Evolutionary conservation across 1,140 invertebrate genomes (phyloP), one percentile per base, ranked within the genome.

Genomic region (Drosophila leontia): DNA sequence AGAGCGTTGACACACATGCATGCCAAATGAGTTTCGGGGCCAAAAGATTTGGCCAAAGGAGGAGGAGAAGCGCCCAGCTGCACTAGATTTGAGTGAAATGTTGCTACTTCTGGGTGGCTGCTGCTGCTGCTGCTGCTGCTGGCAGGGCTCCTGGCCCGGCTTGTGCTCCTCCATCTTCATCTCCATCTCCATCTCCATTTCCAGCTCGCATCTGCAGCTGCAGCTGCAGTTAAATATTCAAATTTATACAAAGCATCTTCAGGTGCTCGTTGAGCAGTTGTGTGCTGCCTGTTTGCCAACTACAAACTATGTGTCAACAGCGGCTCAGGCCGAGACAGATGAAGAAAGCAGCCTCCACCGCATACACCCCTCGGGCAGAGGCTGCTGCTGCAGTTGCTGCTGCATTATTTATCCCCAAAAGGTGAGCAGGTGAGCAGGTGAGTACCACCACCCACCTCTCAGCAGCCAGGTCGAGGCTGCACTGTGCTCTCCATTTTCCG

Each of bases 171-270:
- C 12, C 50, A 12, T 13, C 29, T 19, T 8, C 51, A 19, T 35
- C 51, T 55, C 17, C 55, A 23, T 64, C 9, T 29, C 34, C 47
- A 26, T 35, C 9, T 60, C 29, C 62, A 26, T 34, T 51, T 48
- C 50, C 50, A 34, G 17, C 29, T 51, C 50, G 58, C 60, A 62
- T 55, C 59, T 63, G 58, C 64, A 45, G 29, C 59, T 51, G 70
- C 59, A 44, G 50, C 60, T 78, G 76, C 65, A 78, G 71, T 90
- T 87, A 80, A 88, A 87, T 90, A 87, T 87, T 87, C 84, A 87
- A 87, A 87, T 87, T 87, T 87, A 87, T 87, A 88, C 84, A 84
- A 87, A 78, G 85, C 85, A 84, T 88, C 84, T 87, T 88, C 80
- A 84, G 77, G 76, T 83, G 78, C 81, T 67, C 70, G 76, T 74